Base-by-base conservation (phyloP, 1,140 invertebrate species). In the Aphelenchoides avenae region DNA sequence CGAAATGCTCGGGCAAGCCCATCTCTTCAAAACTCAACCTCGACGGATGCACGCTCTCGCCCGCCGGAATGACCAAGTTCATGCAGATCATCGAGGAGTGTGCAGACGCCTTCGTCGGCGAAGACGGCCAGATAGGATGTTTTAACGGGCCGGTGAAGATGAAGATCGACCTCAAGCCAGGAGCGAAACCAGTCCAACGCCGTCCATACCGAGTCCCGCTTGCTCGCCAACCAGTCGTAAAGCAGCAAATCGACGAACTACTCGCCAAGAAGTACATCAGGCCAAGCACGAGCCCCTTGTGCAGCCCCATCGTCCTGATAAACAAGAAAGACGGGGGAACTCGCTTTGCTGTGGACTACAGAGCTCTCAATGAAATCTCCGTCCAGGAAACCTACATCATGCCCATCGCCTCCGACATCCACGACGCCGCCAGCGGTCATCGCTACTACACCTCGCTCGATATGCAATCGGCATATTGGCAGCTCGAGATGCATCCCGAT, bases 241-340 rank as follows among this genome's bases (percentile, higher is more conserved):
- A 63, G 24, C 11, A 39, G 49, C 61, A 63, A 48, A 34, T 54
- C 1, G 24, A 63, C 6, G 60, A 63, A 18, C 48, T 63, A 52
- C 40, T 63, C 1, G 15, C 18, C 26, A 26, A 66, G 26, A 40
- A 37, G n/a, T 46, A 61, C 13, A 64, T 63, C 15, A 37, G 49
- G 26, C 49, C 40, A 18, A 53, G 49, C 2, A 52, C 22, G 2
- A 48, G 36, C 7, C 27, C 50, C 15, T 63, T 57, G 31, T 15
- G 24, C 5, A 34, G 26, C 0, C 61, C 61, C 1, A 53, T 62
- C 20, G 60, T 62, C 9, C n/a, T 62, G 7, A 60, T 62, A 11
- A 36, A 18, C 22, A 62, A 62, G 24, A 44, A 53, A 3, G 57
- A 62, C n/a, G 40, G 40, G n/a, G 22, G 57, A 5, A 39, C 15